These are phyloP conservation scores for Sparus aurata DNA, from an alignment of 2,797 vertebrate species.

Conservation along the genomic window DNA sequence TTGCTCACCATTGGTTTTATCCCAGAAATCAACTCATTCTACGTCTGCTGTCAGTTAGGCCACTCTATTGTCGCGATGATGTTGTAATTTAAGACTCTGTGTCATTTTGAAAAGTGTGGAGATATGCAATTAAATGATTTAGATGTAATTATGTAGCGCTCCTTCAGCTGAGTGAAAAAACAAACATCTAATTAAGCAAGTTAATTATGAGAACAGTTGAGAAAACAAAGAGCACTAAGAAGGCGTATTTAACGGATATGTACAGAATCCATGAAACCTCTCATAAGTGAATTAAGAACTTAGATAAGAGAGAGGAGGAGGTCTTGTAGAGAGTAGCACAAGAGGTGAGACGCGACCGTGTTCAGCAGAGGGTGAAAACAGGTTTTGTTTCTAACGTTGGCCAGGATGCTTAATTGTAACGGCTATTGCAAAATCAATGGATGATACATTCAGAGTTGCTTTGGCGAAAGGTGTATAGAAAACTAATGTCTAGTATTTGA, in stretches of 20 bases:
- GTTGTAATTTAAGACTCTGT: neutral
- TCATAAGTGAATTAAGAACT: constrained; percentile 24
- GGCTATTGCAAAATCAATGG: constrained; percentile 2
- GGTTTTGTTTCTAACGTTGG: constrained; percentile 1
- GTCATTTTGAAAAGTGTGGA: constrained; percentile 9
- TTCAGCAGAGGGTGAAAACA: constrained; percentile 16
- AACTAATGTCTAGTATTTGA: neutral
- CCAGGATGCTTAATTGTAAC: neutral
- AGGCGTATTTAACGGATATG: constrained; percentile 11
- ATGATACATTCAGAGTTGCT: neutral
- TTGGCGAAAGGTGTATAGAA: neutral
- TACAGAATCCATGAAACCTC: constrained; percentile 14
- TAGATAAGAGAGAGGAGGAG: constrained; percentile 4
- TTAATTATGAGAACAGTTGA: constrained; percentile 45
- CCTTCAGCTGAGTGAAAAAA: constrained; percentile 44
- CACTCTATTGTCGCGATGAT: constrained; percentile 14
- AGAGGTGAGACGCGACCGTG: constrained; percentile 8
- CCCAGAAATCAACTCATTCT: neutral
- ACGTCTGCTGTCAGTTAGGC: neutral
- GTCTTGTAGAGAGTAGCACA: constrained; percentile 18
- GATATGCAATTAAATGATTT: constrained; percentile 48
- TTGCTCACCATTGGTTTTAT: neutral
- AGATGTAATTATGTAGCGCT: constrained; percentile 49
- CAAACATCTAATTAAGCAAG: constrained; percentile 54
- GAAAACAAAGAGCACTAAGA: constrained; percentile 34